These are phyloP conservation scores for Drosophila kokeensis DNA, from an alignment of 2,888 invertebrate genomes.

Conservation along the genomic window DNA sequence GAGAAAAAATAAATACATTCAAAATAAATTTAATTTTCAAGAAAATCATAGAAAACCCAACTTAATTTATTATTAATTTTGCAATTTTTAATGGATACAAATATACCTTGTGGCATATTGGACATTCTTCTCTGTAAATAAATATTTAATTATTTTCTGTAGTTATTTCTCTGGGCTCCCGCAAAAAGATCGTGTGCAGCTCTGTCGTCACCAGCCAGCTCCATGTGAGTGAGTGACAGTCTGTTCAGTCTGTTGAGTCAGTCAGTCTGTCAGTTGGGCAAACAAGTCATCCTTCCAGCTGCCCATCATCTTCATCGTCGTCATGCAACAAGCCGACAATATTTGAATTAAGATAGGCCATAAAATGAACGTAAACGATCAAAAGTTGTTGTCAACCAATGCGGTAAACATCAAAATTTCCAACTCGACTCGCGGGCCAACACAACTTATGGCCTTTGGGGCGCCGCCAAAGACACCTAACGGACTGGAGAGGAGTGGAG, in stretches of 20 bases:
- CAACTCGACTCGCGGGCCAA: not conserved
- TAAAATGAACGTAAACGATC: slow-evolving; percentile 40
- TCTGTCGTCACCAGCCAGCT: slow-evolving; percentile 20
- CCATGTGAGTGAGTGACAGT: slow-evolving; percentile 62
- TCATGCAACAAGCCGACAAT: slow-evolving; percentile 67
- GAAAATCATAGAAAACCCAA: not conserved
- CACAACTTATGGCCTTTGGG: slow-evolving; percentile 8
- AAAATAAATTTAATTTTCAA: not conserved
- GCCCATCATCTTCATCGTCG: slow-evolving; percentile 27
- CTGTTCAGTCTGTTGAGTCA: slow-evolving; percentile 26
- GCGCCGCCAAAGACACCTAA: slow-evolving; percentile 32
- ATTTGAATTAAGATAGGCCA: slow-evolving; percentile 80
- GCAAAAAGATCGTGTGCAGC: slow-evolving; percentile 1
- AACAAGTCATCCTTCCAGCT: slow-evolving; percentile 45
- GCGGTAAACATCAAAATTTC: slow-evolving; percentile 57
- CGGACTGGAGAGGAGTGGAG: not conserved
- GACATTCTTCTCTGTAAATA: not conserved
- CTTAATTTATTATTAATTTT: not conserved
- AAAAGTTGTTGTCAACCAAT: slow-evolving; percentile 35
- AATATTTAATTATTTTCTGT: not conserved
- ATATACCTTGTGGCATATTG: not conserved
- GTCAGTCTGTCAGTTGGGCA: slow-evolving; percentile 50
- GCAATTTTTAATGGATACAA: not conserved
- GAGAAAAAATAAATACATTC: not conserved
- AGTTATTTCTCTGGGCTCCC: not conserved